A percentile compares a stretch with the other conserved stretches of the same genome.
These are phyloP conservation scores for Prietella phreatophila DNA, from an alignment of 2,113 vertebrate genomes.

Conservation along the genomic window DNA sequence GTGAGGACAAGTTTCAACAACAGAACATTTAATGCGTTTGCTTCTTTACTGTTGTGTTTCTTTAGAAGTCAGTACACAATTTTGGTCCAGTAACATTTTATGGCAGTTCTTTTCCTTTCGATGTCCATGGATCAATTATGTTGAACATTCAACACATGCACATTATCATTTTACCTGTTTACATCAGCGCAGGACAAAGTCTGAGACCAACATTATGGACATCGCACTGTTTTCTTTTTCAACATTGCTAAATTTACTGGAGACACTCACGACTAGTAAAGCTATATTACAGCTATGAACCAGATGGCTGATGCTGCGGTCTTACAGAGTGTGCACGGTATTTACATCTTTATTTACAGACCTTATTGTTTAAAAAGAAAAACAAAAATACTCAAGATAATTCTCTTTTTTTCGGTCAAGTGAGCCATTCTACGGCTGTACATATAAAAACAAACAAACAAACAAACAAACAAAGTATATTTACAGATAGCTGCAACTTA, in stretches of 20 bases:
- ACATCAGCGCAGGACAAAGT: conserved; percentile 77
- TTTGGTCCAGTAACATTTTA: conserved; percentile 86
- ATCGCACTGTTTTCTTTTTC: conserved; percentile 57
- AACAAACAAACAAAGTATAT: conserved; percentile 72
- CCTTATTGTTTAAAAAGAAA: conserved; percentile 58
- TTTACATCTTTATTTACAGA: conserved; percentile 88
- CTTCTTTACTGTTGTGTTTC: conserved; percentile 49
- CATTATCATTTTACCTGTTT: conserved; percentile 78
- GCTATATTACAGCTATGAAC: conserved; percentile 89
- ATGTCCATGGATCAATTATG: conserved; percentile 68
- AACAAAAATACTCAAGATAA: conserved; percentile 67
- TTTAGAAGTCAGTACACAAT: conserved; percentile 70
- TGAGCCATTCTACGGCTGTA: conserved; percentile 80
- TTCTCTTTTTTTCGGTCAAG: conserved; percentile 69
- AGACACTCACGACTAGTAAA: conserved; percentile 83
- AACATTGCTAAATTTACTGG: conserved; percentile 41
- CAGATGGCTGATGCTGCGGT: conserved; percentile 81
- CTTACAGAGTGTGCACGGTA: conserved; percentile 86
- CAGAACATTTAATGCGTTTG: conserved; percentile 68
- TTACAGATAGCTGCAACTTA: conserved; percentile 90
- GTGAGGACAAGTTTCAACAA: conserved; percentile 73
- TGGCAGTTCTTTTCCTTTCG: conserved; percentile 74
- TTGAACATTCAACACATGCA: conserved; percentile 89
- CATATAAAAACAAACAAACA: conserved; percentile 63
- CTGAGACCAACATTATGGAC: conserved; percentile 71